These are phyloP conservation scores for Anguilla japonica DNA, from an alignment of 2,113 vertebrate genomes.

Conservation along the genomic window DNA sequence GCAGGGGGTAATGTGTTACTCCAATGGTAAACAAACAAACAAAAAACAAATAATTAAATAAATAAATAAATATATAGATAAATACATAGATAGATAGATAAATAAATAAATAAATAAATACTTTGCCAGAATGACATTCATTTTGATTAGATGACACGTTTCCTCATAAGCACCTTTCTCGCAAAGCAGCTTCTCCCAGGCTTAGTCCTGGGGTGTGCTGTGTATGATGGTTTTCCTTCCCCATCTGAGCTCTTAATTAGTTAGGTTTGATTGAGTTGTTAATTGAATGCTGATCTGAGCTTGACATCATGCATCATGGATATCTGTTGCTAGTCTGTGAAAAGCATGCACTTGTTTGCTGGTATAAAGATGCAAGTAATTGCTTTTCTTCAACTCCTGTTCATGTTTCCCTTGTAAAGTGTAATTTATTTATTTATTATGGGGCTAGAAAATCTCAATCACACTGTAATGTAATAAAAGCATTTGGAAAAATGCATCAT, in stretches of 20 bases:
- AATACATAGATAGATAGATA: neutral
- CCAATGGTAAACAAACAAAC: neutral
- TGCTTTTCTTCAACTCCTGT: neutral
- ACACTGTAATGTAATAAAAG: too few species aligned
- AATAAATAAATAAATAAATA: neutral
- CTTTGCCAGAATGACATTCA: neutral
- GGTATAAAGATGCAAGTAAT: neutral
- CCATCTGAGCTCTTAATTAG: neutral
- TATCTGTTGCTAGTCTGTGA: neutral
- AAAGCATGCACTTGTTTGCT: neutral
- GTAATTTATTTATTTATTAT: neutral
- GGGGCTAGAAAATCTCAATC: neutral
- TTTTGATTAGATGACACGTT: neutral
- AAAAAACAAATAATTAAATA: neutral
- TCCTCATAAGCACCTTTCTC: neutral
- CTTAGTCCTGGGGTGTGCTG: neutral
- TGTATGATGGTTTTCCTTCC: neutral
- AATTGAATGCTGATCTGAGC: neutral
- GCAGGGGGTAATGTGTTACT: neutral
- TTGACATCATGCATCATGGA: neutral
- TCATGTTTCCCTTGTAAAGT: too few species aligned
- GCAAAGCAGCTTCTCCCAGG: neutral
- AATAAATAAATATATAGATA: neutral
- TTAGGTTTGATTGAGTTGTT: neutral
- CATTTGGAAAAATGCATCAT: too few species aligned